Evolutionary conservation across 2,888 invertebrate genomes (phyloP).

Genomic region (Aricia artaxerxes): DNA sequence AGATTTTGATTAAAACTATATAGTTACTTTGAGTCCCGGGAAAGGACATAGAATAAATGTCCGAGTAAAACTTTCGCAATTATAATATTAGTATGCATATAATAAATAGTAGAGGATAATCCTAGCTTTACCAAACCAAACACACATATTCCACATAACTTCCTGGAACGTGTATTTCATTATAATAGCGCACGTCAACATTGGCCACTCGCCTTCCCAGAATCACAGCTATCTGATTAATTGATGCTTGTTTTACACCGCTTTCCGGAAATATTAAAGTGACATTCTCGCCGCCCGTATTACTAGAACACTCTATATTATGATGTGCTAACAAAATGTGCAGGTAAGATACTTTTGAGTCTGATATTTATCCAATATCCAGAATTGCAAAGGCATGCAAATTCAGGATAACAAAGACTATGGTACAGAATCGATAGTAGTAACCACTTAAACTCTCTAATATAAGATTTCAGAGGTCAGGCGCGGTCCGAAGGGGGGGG

Average conservation of each 20-base stretch:
- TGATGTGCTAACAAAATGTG: not conserved
- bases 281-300: not conserved
- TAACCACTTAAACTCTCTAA: too few relatives aligned
- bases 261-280: constrained; percentile 39
- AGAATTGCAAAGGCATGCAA: too few relatives aligned
- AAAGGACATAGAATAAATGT: too few relatives aligned
- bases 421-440: too few relatives aligned
- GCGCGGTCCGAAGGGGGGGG: too few relatives aligned
- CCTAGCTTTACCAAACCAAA: not conserved
- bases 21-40: too few relatives aligned
- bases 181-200: constrained; percentile 53
- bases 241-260: constrained; percentile 43
- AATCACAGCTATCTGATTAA: constrained; percentile 45
- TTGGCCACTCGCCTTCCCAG: constrained; percentile 50
- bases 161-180: constrained; percentile 32
- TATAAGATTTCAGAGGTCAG: too few relatives aligned
- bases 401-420: too few relatives aligned
- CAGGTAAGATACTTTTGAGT: not conserved
- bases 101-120: not conserved
- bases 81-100: too few relatives aligned
- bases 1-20: too few relatives aligned
- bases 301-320: not conserved
- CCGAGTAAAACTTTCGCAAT: too few relatives aligned
- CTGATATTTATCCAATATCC: too few relatives aligned
- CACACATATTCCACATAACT: not conserved